Evolutionary conservation across 2,113 vertebrate species (phyloP).

Genomic region (Coptodon bakossiorum): DNA sequence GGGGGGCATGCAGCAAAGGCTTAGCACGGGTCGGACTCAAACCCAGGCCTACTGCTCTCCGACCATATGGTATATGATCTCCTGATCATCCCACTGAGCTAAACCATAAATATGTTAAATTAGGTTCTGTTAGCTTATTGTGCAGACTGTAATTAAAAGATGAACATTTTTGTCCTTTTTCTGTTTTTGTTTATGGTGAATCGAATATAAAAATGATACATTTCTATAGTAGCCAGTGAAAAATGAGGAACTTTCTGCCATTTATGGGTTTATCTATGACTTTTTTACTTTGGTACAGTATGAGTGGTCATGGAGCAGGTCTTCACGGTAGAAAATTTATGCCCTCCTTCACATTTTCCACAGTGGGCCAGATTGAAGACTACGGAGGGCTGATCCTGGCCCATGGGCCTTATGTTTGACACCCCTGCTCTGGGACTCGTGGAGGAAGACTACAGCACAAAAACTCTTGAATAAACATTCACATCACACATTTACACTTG

Average conservation of each 20-base stretch:
- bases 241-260: fast-evolving
- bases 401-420: fast-evolving
- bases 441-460: neutral
- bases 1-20: fast-evolving
- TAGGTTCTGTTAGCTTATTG: neutral
- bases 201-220: fast-evolving
- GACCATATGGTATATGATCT: fast-evolving
- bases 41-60: fast-evolving
- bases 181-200: neutral
- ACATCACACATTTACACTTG: neutral
- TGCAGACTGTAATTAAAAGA: neutral
- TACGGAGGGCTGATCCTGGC: neutral
- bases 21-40: fast-evolving
- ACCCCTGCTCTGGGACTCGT: neutral
- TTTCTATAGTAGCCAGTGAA: neutral
- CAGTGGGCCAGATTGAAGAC: neutral
- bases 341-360: neutral
- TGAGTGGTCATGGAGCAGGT: neutral
- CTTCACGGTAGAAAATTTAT: fast-evolving
- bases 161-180: neutral
- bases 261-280: neutral
- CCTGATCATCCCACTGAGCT: neutral
- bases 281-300: neutral
- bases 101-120: neutral
- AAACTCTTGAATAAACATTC: neutral